Base-by-base conservation (phyloP, 2,797 vertebrate genomes). In the Psittacula echo region DNA sequence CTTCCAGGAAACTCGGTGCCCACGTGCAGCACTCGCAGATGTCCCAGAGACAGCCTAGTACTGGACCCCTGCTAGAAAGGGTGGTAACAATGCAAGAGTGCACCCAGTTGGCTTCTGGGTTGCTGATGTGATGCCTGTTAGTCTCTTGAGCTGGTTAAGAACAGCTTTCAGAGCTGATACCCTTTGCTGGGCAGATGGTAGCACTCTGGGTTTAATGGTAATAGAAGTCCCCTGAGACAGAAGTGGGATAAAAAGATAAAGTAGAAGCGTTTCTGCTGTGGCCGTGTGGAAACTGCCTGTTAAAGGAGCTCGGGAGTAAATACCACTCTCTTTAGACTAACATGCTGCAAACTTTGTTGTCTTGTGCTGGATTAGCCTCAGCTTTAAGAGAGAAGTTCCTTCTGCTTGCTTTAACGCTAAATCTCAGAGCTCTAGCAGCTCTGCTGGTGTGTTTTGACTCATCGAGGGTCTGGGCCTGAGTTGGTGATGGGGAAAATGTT, bases 101-200 rank as follows among this genome's bases (percentile, higher is more conserved):
- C 39, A 3, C 72, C 72, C 68, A 13, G 75, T 16, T 56, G 81
- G 89, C 89, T 83, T 42, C 76, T 44, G 89, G 60, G 75, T 17
- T n/a, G 73, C 70, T 87, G 89, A 14, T n/a, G 30, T 56, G 84
- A 39, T 41, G 67, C 42, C 87, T 65, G 29, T 39, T 29, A 60
- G 94, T n/a, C 83, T 53, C 71, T 58, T 80, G 56, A 74, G 77
- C 75, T 87, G 60, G 77, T 92, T 85, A 87, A 53, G 82, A 91
- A 44, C 68, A 78, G 82, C 85, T 82, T 94, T 86, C 0, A 7
- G 65, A 84, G 65, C 62, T 1, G 37, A 50, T 74, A 34, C 15
- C 71, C 89, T 58, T 84, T 62, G 54, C 68, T 60, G 80, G 76
- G 76, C 91, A 95, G 93, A 78, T 86, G 93, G 85, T 29, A 89